Base-by-base conservation (phyloP, 2,888 invertebrate species). In the Phymatocera aterrima region DNA sequence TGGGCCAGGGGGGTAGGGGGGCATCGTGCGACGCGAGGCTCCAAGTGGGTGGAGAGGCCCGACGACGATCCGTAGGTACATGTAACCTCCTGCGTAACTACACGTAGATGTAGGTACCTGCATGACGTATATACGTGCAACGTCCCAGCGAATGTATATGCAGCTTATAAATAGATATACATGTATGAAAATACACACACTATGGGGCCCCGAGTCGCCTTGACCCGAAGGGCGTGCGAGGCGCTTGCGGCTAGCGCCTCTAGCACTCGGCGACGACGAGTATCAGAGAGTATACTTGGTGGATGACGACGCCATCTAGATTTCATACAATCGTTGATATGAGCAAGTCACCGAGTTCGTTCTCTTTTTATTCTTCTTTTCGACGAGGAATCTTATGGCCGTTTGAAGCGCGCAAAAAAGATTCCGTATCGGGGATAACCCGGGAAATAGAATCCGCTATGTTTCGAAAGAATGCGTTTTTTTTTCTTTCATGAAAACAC, bases 221-320 rank as follows among this genome's bases (percentile, higher is more conserved):
- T 87, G 87, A 87, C 87, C 87, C 84, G 85, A 80, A 83, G 86
- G 85, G 84, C 85, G 84, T 84, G 84, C 82, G 82, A 83, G 82
- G 84, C 82, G 83, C 83, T 60, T 51, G 57, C 57, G 57, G 40
- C 57, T 75, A 37, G 75, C 75, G 75, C 75, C 75, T 46, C 34
- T 37, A 57, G 75, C 75, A 57, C 40, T 75, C 75, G 57, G 40
- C 43, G 57, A 21, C 18, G 57, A 57, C 57, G 40, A 57, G 57
- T 24, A 57, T 57, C 57, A 57, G 40, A 21, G 54, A 57, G 15
- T 57, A 28, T 74, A 74, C 74, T 40, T 37, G 57, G 57, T 57
- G 74, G 57, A 48, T 57, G 57, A 40, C 57, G 57, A 57, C 40
- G 54, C 57, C 34, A 75, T 75, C 75, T n/a, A 21, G 46, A 75